Base-by-base conservation (phyloP, 2,113 vertebrate species). In the Rhinichthys klamathensis region DNA sequence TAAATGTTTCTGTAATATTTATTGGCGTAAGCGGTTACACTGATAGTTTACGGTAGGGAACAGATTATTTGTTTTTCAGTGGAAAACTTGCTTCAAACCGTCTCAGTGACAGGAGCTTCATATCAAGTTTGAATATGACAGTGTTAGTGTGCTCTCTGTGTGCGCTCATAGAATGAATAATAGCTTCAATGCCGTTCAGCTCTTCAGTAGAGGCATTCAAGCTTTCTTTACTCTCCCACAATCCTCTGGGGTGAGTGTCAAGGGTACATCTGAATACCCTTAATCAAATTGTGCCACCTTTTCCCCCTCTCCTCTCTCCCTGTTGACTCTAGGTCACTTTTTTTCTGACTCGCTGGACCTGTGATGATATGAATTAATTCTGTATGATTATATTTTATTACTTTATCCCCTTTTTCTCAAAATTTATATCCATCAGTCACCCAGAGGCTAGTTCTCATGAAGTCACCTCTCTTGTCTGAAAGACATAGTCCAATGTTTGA, bases 341-440 rank as follows among this genome's bases (percentile, higher is more conserved):
- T 41, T 41, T 38, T 76, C 58, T 49, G 73, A 65, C 73, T 85
- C 9, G 3, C 30, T 30, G 65, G 84, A 85, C 76, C 23, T 85
- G 46, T 69, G 21, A 38, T 84, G 54, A 84, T 35, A 82, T 72
- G 30, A 83, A 73, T 83, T 72, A 72, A 83, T 83, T 83, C 67
- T 6, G 67, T 16, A 83, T 73, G 49, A 38, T 83, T n/a, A 83
- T 83, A 83, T 83, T 72, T 56, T 73, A 83, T 58, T 83, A 58
- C 67, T 73, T 70, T 38, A 18, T 79, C 2, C 51, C 23, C 51
- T 16, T 15, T 58, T 72, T 82, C 72, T 56, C 49, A 13, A 38
- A 54, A 82, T 82, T 54, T 69, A 69, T 51, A 82, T 82, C 11
- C 44, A 6, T 35, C 61, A 69, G 63, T 69, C 46, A 69, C 80